phyloP scores from a whole-genome alignment of 2,113 vertebrate genomes.

The Crocuta crocuta region DNA sequence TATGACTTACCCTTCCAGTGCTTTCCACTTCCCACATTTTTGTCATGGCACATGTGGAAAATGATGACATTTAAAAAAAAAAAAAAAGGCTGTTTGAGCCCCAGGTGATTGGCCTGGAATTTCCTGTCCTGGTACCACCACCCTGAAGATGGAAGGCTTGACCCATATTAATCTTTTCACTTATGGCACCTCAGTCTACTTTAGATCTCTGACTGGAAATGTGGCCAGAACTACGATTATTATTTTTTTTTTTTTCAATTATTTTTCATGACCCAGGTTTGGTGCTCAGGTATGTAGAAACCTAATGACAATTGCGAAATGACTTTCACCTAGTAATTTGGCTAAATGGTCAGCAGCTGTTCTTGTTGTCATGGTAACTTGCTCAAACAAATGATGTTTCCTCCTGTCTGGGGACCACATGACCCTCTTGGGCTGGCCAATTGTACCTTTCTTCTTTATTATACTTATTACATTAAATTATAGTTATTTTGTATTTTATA shows the following conservation, averaged over 20 bases:
- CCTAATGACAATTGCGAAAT: not conserved
- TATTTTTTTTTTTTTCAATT: not conserved
- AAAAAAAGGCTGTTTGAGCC: not conserved
- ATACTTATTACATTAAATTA: slow-evolving; percentile 8
- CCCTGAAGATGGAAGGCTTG: not conserved
- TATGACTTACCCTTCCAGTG: not conserved
- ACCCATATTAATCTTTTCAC: not conserved
- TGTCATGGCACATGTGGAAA: not conserved
- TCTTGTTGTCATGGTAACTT: not conserved
- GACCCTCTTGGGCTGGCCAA: not conserved
- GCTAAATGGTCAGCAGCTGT: not conserved
- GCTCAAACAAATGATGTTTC: not conserved
- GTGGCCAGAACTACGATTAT: not conserved
- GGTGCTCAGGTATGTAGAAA: not conserved
- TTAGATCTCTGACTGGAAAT: not conserved
- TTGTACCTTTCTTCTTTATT: not conserved
- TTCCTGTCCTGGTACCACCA: not conserved
- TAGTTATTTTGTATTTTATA: not conserved
- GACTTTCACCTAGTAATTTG: not conserved
- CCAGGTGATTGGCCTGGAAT: not conserved
- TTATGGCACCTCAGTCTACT: not conserved
- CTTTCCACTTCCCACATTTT: not conserved
- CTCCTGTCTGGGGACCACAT: not conserved
- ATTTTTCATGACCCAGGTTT: not conserved
- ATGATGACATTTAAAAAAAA: not conserved